Evolutionary conservation across 2,888 invertebrate genomes (phyloP), one percentile per base, ranked within the genome.

Genomic region (Drepanosiphum platanoidis): DNA sequence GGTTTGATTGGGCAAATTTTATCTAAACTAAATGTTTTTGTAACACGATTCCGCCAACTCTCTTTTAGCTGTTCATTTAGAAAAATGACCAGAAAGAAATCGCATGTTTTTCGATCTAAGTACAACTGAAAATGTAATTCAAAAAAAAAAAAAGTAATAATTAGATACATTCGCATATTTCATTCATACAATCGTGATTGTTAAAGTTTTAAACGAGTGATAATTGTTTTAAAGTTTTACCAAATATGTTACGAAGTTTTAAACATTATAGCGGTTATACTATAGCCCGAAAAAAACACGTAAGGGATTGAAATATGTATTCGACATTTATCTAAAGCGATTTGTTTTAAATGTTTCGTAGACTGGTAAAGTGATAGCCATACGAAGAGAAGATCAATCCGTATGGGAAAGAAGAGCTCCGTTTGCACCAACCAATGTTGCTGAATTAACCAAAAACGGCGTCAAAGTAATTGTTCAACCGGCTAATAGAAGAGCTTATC

Each of bases 391-490:
- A 90, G 97, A 97, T 90, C 97, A 97, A 89, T 96, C 96, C 88
- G 96, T 97, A 89, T 97, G 97, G 97, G 97, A 97, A 90, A 91
- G 99, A 87, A 92, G 99, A 86, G 99, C 99, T 0, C 97, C 99
- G 0, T 93, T 99, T 87, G 94, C 97, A 0, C 99, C 99, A 0
- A 90, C 92, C 36, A 98, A 99, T 89, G 98, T 99, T 11, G 93
- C 94, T 88, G 94, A 95, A 87, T 91, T 99, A 88, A 95, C 96
- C 34, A 93, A 95, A 87, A 92, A 94, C 88, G 97, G 97, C 4
- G 94, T 98, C 70, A 96, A 95, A 90, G 98, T 99, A 77, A 94
- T 99, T 77, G 97, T 99, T 0, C 99, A 99, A 89, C 99, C 99
- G 0, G 98, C 98, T 86, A 99, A 99, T 90, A 92, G 99, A 87